A percentile compares a stretch with the other conserved stretches of the same genome.
Conservation (phyloP, 2,888 invertebrate genomes). For the Phlogophora meticulosa region DNA sequence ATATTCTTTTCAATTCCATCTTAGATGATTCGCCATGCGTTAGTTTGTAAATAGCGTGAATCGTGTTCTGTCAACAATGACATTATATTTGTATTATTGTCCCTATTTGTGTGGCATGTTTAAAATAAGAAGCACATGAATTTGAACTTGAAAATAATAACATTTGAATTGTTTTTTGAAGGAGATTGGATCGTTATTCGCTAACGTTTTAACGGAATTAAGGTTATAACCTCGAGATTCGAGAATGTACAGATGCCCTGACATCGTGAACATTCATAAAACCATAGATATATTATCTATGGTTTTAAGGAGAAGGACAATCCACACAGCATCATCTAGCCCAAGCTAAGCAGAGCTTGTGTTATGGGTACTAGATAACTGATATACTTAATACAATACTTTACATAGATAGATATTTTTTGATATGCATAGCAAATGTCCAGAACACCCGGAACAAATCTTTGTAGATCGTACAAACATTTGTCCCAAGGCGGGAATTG, state of each 20-base stretch:
- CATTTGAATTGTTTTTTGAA: slow-evolving; percentile 4
- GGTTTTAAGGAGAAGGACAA: no score
- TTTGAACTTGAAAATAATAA: slow-evolving; percentile 20
- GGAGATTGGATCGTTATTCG: neutral
- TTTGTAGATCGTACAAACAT: no score
- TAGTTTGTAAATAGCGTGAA: neutral
- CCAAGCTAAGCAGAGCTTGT: no score
- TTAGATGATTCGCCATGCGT: slow-evolving; percentile 13
- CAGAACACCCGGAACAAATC: no score
- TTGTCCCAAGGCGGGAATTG: no score
- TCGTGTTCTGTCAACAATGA: slow-evolving; percentile 22
- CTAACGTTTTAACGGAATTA: neutral
- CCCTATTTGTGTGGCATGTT: neutral
- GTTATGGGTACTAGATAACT: no score
- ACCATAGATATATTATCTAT: no score
- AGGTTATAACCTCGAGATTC: slow-evolving; percentile 28
- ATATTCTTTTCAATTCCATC: neutral
- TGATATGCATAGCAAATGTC: no score
- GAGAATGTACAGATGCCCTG: slow-evolving; percentile 34
- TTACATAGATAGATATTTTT: no score
- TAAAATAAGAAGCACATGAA: neutral
- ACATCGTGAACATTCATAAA: slow-evolving; percentile 28
- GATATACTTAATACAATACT: no score
- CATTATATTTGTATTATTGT: slow-evolving; percentile 5
- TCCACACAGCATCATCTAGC: no score